phyloP scores from a whole-genome alignment of 2,888 invertebrate species.

The Luperina nickerlii region DNA sequence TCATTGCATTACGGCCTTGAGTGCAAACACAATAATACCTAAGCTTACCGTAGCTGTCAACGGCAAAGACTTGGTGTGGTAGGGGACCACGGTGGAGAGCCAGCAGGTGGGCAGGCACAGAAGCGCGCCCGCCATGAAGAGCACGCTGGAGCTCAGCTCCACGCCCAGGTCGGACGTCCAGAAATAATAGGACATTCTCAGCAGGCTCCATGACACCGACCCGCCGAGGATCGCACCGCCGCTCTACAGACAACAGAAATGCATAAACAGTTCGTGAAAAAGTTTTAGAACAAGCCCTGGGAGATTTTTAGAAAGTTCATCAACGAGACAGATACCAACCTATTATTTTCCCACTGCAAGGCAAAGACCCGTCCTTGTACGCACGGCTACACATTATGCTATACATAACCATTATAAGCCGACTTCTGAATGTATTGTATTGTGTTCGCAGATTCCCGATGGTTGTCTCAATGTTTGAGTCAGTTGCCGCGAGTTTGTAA shows the following conservation, averaged over 20 bases:
- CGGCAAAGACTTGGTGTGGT: slow-evolving; percentile 77
- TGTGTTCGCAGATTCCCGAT: neutral
- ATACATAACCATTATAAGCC: too few species aligned
- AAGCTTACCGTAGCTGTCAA: slow-evolving; percentile 77
- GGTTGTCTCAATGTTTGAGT: neutral
- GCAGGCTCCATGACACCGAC: slow-evolving; percentile 81
- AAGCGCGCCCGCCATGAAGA: slow-evolving; percentile 80
- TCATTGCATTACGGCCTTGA: too few species aligned
- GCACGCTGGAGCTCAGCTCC: slow-evolving; percentile 79
- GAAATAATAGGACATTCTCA: slow-evolving; percentile 86
- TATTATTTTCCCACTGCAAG: too few species aligned
- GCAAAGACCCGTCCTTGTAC: neutral
- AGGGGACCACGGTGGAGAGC: slow-evolving; percentile 84
- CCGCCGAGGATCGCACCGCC: slow-evolving; percentile 84
- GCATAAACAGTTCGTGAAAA: neutral
- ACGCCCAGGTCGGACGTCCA: slow-evolving; percentile 85
- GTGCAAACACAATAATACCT: neutral
- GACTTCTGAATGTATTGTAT: too few species aligned
- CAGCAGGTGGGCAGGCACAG: slow-evolving; percentile 86
- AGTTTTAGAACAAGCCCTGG: neutral
- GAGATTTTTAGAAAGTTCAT: neutral
- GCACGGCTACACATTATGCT: neutral
- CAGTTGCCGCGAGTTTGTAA: neutral
- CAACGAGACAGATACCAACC: neutral
- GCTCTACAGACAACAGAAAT: slow-evolving; percentile 72